Conservation (phyloP, 2,888 invertebrate species). For the Melinopterus prodromus region DNA sequence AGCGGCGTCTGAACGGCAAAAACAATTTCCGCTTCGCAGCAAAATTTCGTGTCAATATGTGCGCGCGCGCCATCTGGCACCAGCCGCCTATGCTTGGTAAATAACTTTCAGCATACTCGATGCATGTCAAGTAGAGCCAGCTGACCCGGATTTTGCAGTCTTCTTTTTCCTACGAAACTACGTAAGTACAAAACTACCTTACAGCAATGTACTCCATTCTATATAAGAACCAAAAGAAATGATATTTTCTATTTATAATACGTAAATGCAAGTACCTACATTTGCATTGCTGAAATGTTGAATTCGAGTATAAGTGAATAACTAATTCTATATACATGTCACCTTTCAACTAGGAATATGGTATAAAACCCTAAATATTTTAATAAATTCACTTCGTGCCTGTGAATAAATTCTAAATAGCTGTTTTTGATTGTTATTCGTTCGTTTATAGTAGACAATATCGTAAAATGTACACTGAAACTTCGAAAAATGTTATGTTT, state of each 20-base stretch:
- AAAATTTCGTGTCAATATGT: constrained; percentile 26
- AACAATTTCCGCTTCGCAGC: constrained; percentile 31
- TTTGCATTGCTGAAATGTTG: no score
- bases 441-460: background rate
- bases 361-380: no score
- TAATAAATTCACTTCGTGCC: no score
- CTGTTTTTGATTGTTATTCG: background rate
- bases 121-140: constrained; percentile 22
- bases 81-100: constrained; percentile 12
- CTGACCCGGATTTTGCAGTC: background rate
- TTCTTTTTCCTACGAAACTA: background rate
- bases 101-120: constrained; percentile 21
- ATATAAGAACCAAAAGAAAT: no score
- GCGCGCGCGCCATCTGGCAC: constrained; percentile 16
- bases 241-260: no score
- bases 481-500: background rate
- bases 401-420: background rate
- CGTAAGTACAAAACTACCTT: background rate
- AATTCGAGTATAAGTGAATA: no score
- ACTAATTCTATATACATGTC: no score
- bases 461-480: background rate
- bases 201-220: background rate
- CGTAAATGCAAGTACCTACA: no score
- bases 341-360: no score
- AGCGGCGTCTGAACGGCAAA: constrained; percentile 15